Base-by-base conservation (phyloP, 2,113 vertebrate genomes). In the Zosterops hypoxanthus region DNA sequence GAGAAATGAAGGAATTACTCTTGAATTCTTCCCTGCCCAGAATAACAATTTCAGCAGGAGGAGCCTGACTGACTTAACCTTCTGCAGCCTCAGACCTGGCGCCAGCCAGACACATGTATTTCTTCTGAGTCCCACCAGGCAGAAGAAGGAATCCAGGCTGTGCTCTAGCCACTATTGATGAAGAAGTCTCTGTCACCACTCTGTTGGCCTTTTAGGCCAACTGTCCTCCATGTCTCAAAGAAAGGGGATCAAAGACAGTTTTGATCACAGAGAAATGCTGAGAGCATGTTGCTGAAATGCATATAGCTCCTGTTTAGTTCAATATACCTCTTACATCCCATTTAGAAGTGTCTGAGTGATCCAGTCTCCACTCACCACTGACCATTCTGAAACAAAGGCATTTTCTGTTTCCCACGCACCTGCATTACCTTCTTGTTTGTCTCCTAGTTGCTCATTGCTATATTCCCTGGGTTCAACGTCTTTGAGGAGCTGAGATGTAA, bases 281-380 rank as follows among this genome's bases (percentile, higher is more conserved):
- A 44, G 11, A 39, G 14, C 3, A 18, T 10, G 6, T 16, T 49
- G 39, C 15, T 50, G 52, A 72, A 86, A 47, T 3, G 10, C 23
- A 36, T 16, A 24, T 28, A 59, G n/a, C 18, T 53, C 47, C 57
- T 76, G 49, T 16, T 68, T 33, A 47, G 26, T 23, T 80, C 71
- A 55, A 6, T 4, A 42, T 0, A 8, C 8, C 3, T 31, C 47
- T 55, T 23, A 56, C 0, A 3, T 18, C 33, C 14, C 6, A 8
- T 22, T 26, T 28, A 31, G 50, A 70, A 21, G 3, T 16, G 8
- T 24, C 33, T 13, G 20, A 81, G 36, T 41, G 23, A 14, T 70
- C 29, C 46, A 12, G 4, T 17, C 52, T 69, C 61, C 53, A 71
- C 2, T 10, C 33, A 73, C 20, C 36, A 57, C 3, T 6, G 42